Conservation (phyloP, 2,797 vertebrate species). For the Pantherophis vulpinus region DNA sequence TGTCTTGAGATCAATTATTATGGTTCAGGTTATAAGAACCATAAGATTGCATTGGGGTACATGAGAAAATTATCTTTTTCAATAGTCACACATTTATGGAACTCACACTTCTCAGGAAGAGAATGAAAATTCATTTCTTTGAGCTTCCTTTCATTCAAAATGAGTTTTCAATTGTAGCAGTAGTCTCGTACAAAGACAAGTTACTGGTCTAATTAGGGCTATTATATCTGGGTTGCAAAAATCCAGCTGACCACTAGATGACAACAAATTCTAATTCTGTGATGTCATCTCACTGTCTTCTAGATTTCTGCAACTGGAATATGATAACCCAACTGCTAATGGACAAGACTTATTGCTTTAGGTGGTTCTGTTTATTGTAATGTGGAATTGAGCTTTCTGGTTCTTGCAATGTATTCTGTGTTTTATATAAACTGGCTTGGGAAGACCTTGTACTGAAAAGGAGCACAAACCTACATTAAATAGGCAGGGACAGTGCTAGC, state of each 20-base stretch:
- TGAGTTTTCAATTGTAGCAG: not conserved
- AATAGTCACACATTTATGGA: not conserved
- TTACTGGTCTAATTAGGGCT: not conserved
- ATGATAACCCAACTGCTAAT: not conserved
- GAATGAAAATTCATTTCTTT: not conserved
- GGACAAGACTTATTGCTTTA: not conserved
- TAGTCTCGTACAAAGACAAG: not conserved
- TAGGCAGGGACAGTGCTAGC: not conserved
- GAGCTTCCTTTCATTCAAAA: not conserved
- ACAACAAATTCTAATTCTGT: not conserved
- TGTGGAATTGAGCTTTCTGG: not conserved
- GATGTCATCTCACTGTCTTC: not conserved
- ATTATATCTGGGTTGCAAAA: not conserved
- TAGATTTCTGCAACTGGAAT: not conserved
- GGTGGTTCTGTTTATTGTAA: not conserved
- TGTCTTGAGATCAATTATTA: not conserved
- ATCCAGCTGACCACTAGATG: not conserved
- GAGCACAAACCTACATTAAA: not conserved
- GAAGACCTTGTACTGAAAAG: not conserved
- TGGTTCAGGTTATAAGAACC: not conserved
- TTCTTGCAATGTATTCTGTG: not conserved
- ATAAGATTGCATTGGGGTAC: not conserved
- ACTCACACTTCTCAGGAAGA: not conserved
- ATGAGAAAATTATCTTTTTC: not conserved
- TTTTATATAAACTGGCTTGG: not conserved